phyloP scores from a whole-genome alignment of 1,140 invertebrate species.

The Ips typographus region DNA sequence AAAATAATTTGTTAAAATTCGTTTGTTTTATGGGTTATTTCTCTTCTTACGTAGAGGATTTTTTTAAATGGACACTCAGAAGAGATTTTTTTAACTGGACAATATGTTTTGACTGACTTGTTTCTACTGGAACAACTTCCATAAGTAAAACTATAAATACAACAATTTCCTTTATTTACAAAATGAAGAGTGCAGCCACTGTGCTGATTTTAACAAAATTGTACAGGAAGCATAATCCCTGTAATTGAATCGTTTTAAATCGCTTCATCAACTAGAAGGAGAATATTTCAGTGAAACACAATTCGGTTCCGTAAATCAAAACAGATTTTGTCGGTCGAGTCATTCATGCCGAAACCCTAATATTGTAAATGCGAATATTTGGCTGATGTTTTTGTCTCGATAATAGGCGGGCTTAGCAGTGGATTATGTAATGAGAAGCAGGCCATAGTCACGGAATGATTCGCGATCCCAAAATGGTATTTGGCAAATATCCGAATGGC shows the following conservation, averaged over 20 bases:
- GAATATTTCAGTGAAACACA: conserved; percentile 17
- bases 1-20: too few relatives aligned
- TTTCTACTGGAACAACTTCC: too few relatives aligned
- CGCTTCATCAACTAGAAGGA: conserved; percentile 23
- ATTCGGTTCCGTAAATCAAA: conserved; percentile 28
- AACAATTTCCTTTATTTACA: too few relatives aligned
- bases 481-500: conserved; percentile 50
- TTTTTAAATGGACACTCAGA: too few relatives aligned
- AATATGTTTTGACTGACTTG: too few relatives aligned
- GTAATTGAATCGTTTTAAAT: conserved; percentile 8
- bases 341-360: conserved; percentile 28
- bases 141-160: too few relatives aligned
- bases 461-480: conserved; percentile 46
- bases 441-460: conserved; percentile 40
- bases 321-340: conserved; percentile 28
- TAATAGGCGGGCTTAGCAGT: conserved; percentile 38
- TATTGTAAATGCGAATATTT: conserved; percentile 32
- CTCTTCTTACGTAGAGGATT: too few relatives aligned
- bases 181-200: too few relatives aligned
- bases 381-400: conserved; percentile 39
- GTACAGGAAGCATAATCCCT: neutral
- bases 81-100: too few relatives aligned
- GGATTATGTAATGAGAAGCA: conserved; percentile 44
- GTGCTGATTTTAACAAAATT: neutral
- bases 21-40: too few relatives aligned